phyloP scores from a whole-genome alignment of 2,113 vertebrate genomes.

The Protobothrops mucrosquamatus region DNA sequence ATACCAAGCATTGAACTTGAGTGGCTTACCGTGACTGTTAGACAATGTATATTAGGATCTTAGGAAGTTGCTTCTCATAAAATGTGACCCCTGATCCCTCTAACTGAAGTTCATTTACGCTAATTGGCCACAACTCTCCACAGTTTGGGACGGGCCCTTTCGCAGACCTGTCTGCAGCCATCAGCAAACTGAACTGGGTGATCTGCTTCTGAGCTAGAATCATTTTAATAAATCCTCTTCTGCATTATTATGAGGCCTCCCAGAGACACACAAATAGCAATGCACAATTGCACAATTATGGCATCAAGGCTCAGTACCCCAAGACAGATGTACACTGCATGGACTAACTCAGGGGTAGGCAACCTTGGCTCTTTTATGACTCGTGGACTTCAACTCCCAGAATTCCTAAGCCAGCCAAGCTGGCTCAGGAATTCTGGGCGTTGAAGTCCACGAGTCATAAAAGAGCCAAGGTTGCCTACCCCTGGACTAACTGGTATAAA shows the following conservation, averaged over 20 bases:
- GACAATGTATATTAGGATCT: not conserved
- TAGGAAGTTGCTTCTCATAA: not conserved
- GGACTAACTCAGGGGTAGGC: not conserved
- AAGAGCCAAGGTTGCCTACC: no score
- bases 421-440: no score
- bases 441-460: no score
- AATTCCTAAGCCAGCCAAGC: no score
- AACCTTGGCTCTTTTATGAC: no score
- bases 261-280: not conserved
- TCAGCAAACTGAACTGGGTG: not conserved
- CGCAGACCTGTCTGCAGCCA: not conserved
- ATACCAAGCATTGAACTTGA: not conserved
- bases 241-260: not conserved
- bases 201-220: not conserved
- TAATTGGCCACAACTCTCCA: not conserved
- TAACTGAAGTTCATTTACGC: not conserved
- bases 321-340: not conserved
- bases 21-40: not conserved
- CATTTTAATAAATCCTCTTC: not conserved
- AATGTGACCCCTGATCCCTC: not conserved
- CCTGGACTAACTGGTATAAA: not conserved
- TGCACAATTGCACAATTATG: not conserved
- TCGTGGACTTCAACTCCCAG: no score
- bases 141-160: not conserved
- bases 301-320: not conserved